Evolutionary conservation across 2,797 vertebrate species (phyloP), one percentile per base, ranked within the genome.

Genomic region (Chloroceryle amazona): DNA sequence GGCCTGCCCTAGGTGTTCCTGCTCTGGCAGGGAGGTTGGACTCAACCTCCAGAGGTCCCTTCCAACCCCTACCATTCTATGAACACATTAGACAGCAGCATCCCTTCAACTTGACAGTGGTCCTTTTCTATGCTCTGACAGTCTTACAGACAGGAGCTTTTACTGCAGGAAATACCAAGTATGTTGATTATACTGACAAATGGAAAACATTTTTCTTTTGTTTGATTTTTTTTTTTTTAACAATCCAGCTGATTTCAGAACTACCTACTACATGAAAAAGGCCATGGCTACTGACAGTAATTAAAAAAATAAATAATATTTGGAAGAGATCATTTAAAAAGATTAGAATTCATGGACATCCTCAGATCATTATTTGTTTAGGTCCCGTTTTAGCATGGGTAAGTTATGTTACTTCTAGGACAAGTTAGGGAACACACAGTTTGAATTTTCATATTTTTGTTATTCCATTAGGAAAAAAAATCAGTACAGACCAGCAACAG

Each of bases 161-260:
- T 26, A 42, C 21, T 63, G 42, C 18, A 52, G 19, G 22, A 41
- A 79, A 65, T 19, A 51, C 5, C 29, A 46, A 16, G 6, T 31
- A 29, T 9, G 18, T 6, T 14, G 28, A 15, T 31, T 63, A 14
- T 9, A 55, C 4, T 33, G 39, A 52, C 31, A 70, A 47, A 79
- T 12, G 1, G 28, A 70, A 68, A 54, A 17, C 5, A 20, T 5
- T 17, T 46, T 55, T 55, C 18, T 57, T 51, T 51, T 25, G 7
- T 26, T 51, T 49, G 47, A 46, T 21, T 11, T 46, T 46, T 10
- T 66, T 62, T 74, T 95, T 86, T 86, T 47, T 72, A 93, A 73
- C 18, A 88, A 88, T 61, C 58, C 79, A 92, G 31, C 75, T 57
- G 57, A 66, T 95, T 93, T 96, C 73, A 93, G 88, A 95, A 80